Percentiles rank a stretch among this genome's conserved stretches.
These are phyloP conservation scores for Cyphomyrus discorhynchus DNA, from an alignment of 2,113 vertebrate genomes.

Conservation along the genomic window DNA sequence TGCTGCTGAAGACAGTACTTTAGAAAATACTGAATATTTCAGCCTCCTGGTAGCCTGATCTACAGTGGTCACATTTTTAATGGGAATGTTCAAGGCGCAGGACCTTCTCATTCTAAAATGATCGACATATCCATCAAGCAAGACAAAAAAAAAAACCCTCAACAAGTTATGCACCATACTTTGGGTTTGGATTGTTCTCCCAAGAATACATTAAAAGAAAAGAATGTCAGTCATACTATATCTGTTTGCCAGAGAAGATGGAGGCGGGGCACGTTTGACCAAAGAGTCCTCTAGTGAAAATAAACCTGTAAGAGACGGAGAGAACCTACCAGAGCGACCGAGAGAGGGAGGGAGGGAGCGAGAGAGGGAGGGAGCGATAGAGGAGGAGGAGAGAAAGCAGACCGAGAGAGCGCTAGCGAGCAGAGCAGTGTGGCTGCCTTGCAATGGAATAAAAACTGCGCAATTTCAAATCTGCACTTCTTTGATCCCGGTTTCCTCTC, in stretches of 20 bases:
- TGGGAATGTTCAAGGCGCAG: neutral
- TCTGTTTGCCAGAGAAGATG: constrained; percentile 45
- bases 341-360: constrained; percentile 20
- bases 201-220: constrained; percentile 37
- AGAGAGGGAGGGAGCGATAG: constrained; percentile 24
- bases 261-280: constrained; percentile 61
- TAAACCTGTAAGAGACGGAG: constrained; percentile 56
- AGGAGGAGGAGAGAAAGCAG: constrained; percentile 35
- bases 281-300: constrained; percentile 61
- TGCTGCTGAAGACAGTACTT: neutral
- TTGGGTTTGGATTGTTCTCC: constrained; percentile 24
- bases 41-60: neutral
- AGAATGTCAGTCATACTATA: constrained; percentile 49
- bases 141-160: neutral
- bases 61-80: neutral
- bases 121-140: neutral
- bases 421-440: constrained; percentile 41
- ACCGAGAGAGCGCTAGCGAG: constrained; percentile 23
- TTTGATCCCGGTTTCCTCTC: constrained; percentile 22
- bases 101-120: neutral
- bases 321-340: constrained; percentile 30
- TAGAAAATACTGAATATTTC: neutral
- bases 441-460: constrained; percentile 68
- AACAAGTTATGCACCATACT: neutral
- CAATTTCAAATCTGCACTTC: constrained; percentile 47